These are phyloP conservation scores for Castor canadensis DNA, from an alignment of 2,113 vertebrate species.

Conservation along the genomic window DNA sequence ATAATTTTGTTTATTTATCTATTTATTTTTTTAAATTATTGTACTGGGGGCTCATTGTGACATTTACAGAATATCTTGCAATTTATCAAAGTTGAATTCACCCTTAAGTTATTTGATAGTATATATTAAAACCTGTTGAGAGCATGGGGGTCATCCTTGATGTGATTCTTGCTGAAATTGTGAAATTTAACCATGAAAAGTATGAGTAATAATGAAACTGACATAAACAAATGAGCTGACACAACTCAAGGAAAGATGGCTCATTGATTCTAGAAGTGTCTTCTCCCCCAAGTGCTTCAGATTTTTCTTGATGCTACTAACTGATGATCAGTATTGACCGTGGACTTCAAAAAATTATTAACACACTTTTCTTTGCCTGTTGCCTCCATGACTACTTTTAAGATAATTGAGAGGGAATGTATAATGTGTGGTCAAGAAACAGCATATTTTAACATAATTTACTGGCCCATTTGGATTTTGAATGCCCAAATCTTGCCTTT, in stretches of 20 bases:
- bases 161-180: conserved; percentile 55
- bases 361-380: background rate
- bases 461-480: background rate
- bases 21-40: no score
- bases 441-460: background rate
- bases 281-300: background rate
- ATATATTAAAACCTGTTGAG: conserved; percentile 46
- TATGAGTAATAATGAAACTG: conserved; percentile 36
- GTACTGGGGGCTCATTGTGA: no score
- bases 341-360: background rate
- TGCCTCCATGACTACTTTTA: conserved; percentile 6
- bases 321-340: background rate
- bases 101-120: background rate
- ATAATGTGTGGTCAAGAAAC: background rate
- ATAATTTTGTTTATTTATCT: no score
- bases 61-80: no score
- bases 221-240: background rate
- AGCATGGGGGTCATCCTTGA: background rate
- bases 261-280: background rate
- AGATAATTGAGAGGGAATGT: background rate
- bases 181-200: conserved; percentile 16
- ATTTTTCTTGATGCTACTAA: background rate
- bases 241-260: conserved; percentile 1
- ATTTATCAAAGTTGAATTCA: no score
- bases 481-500: background rate